Percentiles rank a stretch among this genome's conserved stretches.
Conservation (phyloP, 2,888 invertebrate genomes). For the Caenorhabditis sp. region DNA sequence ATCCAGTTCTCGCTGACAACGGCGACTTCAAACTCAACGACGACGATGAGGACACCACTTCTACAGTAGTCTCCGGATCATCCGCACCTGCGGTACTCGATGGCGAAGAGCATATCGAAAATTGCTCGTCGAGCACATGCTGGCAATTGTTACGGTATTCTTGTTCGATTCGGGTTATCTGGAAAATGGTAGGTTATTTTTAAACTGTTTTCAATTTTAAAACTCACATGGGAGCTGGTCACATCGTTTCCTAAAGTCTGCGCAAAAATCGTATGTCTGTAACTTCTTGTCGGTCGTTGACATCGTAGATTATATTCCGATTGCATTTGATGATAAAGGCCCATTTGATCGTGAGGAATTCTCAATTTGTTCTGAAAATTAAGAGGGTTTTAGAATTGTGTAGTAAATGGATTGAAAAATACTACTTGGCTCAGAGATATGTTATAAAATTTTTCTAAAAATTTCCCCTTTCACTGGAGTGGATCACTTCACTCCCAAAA, state of each 20-base stretch:
- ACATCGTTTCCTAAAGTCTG: not conserved
- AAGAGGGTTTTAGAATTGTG: no score
- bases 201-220: not conserved
- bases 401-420: no score
- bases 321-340: slow-evolving; percentile 15
- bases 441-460: no score
- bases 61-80: no score
- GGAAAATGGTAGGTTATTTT: no score
- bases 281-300: not conserved
- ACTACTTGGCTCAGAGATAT: no score
- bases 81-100: not conserved
- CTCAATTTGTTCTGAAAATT: not conserved
- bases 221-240: not conserved
- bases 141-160: not conserved
- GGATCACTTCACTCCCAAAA: no score
- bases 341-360: slow-evolving; percentile 7
- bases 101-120: not conserved
- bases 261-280: not conserved
- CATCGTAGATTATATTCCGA: slow-evolving; percentile 9
- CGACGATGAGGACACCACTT: no score
- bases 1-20: no score
- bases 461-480: no score
- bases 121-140: not conserved
- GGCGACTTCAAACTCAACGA: no score
- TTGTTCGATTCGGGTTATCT: not conserved